A percentile compares a stretch with the other conserved stretches of the same genome.
These are phyloP conservation scores for Hozukius guyotensis DNA, from an alignment of 2,797 vertebrate genomes.

Conservation along the genomic window DNA sequence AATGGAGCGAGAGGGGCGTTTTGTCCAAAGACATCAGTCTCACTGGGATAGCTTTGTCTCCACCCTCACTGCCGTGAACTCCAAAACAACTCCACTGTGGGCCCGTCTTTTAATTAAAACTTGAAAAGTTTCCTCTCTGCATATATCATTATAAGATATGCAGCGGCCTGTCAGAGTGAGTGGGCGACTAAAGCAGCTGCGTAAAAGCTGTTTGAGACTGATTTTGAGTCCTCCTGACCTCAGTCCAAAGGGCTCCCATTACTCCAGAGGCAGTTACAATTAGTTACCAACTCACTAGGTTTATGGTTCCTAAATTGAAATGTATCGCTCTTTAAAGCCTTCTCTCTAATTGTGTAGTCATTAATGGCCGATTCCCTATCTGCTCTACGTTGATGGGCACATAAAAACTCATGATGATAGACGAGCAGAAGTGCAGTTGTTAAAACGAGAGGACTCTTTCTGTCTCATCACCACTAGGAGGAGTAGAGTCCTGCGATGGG, in stretches of 20 bases:
- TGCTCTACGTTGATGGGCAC: constrained; percentile 68
- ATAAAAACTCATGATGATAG: constrained; percentile 73
- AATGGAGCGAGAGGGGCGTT: constrained; percentile 68
- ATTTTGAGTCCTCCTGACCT: constrained; percentile 94
- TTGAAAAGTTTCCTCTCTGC: constrained; percentile 45
- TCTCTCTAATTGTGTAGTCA: constrained; percentile 78
- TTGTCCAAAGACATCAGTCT: constrained; percentile 75
- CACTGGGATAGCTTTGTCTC: constrained; percentile 52
- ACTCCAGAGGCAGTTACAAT: constrained; percentile 68
- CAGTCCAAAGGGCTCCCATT: constrained; percentile 67
- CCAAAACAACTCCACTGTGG: constrained; percentile 52
- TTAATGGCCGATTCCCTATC: constrained; percentile 76
- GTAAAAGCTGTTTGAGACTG: constrained; percentile 93
- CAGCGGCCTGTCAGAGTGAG: constrained; percentile 42
- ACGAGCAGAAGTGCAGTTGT: constrained; percentile 56
- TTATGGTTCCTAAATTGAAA: constrained; percentile 80
- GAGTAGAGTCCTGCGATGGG: constrained; percentile 59
- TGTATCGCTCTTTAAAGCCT: constrained; percentile 73
- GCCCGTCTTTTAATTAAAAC: constrained; percentile 62
- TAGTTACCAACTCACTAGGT: constrained; percentile 77
- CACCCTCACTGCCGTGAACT: constrained; percentile 42
- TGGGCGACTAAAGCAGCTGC: constrained; percentile 72
- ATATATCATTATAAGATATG: constrained; percentile 51
- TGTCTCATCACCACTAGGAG: constrained; percentile 62
- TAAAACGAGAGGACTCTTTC: constrained; percentile 34